Evolutionary conservation across 2,888 invertebrate species (phyloP), one percentile per base, ranked within the genome.

Genomic region (Limnephilus auricula): DNA sequence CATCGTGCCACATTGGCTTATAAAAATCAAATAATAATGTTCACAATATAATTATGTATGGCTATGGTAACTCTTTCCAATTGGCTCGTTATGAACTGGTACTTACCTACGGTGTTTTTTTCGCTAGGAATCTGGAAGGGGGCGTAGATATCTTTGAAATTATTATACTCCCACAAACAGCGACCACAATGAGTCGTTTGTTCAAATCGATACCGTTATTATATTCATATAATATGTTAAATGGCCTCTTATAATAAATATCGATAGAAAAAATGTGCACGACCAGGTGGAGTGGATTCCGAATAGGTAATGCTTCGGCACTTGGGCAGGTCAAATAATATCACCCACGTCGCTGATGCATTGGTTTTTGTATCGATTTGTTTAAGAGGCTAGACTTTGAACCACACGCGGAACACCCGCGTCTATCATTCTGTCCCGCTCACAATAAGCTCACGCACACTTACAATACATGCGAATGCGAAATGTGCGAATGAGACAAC

Each of bases 141-240:
- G 30, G 85, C 85, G 15, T 30, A n/a, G 40, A 30, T 10, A n/a
- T 2, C 30, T 15, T 9, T 31, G 12, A 32, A 31, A 30, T 45
- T 34, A 18, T 18, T 82, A 18, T 32, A 13, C 31, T 32, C 31
- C 31, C 34, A 83, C 31, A 0, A 25, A 83, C n/a, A 15, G n/a
- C 85, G 30, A 45, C 65, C 65, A 65, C 85, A 85, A 85, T 85
- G 85, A 85, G 85, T 40, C 45, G 45, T 85, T 85, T 40, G 30
- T 40, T 34, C 45, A 10, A 30, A 85, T 85, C 34, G 85, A 85
- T 85, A 50, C 85, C 85, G 85, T 85, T 65, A 65, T 65, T n/a
- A 65, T 65, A 65, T 6, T 25, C 25, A n/a, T 65, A 40, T 40
- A 40, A 40, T 40, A 65, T 65, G 65, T 65, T 85, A 85, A 85